phyloP scores from a whole-genome alignment of 2,113 vertebrate species.

The Regulus satrapa region DNA sequence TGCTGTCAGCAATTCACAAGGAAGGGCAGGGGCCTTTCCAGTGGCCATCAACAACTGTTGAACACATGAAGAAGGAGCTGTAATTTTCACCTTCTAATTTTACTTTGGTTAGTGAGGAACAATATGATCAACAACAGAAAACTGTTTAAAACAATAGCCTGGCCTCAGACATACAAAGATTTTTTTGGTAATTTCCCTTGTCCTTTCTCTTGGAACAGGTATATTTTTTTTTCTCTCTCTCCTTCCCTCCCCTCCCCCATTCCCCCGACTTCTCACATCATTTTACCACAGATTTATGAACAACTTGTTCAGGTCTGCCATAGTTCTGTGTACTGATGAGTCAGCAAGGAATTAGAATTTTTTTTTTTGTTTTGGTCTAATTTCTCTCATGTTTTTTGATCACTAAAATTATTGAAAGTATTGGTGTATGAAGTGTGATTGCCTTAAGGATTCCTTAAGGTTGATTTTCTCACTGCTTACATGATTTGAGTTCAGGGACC shows the following conservation, averaged over 20 bases:
- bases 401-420: neutral
- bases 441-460: neutral
- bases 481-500: neutral
- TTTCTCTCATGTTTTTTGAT: neutral
- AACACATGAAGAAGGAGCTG: neutral
- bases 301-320: neutral
- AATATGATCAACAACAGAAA: neutral
- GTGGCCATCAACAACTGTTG: neutral
- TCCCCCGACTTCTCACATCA: neutral
- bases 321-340: neutral
- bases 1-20: neutral
- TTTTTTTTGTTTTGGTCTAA: neutral
- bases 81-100: neutral
- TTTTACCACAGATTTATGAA: neutral
- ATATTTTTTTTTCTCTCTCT: too few relatives aligned
- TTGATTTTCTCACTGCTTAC: neutral
- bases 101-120: neutral
- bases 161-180: neutral
- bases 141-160: neutral
- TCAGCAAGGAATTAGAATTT: neutral
- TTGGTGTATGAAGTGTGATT: neutral
- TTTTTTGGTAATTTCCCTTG: neutral
- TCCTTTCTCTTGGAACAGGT: neutral
- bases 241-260: neutral
- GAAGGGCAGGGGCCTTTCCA: neutral